These are phyloP conservation scores for Aphelinus certus DNA, from an alignment of 1,140 invertebrate genomes.

Conservation along the genomic window DNA sequence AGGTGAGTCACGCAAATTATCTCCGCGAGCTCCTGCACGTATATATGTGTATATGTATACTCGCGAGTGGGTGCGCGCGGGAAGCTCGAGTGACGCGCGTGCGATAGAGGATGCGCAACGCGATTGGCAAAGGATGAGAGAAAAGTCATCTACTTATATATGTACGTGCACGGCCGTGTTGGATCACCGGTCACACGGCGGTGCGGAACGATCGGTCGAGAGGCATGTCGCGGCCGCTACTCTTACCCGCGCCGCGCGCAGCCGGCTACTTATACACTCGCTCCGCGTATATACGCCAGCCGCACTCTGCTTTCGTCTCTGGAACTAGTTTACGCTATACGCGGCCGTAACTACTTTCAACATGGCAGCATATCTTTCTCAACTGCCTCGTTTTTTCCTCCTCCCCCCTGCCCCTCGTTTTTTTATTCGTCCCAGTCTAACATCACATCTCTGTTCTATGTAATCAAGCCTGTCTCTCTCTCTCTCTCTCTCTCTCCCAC, in stretches of 20 bases:
- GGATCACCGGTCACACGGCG: conserved; percentile 41
- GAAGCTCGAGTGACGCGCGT: no score
- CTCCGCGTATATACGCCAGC: background rate
- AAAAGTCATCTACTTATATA: no score
- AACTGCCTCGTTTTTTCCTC: conserved; percentile 1
- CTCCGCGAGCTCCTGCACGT: no score
- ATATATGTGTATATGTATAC: no score
- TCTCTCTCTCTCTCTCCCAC: background rate
- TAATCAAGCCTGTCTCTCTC: background rate
- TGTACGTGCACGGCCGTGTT: background rate
- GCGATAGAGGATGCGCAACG: no score
- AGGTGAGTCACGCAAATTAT: no score
- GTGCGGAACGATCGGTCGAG: background rate
- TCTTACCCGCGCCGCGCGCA: background rate
- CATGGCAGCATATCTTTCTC: conserved; percentile 15
- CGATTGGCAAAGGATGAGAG: no score
- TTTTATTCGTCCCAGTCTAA: background rate
- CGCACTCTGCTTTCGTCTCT: background rate
- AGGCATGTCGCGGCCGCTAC: conserved; percentile 1
- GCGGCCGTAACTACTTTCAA: conserved; percentile 20
- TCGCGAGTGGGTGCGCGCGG: no score
- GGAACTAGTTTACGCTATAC: conserved; percentile 31
- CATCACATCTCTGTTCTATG: conserved; percentile 16
- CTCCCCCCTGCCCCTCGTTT: background rate
- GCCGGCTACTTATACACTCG: no score